Base-by-base conservation (phyloP, 64 coral and sea anemone species). In the Cladopsammia gracilis region DNA sequence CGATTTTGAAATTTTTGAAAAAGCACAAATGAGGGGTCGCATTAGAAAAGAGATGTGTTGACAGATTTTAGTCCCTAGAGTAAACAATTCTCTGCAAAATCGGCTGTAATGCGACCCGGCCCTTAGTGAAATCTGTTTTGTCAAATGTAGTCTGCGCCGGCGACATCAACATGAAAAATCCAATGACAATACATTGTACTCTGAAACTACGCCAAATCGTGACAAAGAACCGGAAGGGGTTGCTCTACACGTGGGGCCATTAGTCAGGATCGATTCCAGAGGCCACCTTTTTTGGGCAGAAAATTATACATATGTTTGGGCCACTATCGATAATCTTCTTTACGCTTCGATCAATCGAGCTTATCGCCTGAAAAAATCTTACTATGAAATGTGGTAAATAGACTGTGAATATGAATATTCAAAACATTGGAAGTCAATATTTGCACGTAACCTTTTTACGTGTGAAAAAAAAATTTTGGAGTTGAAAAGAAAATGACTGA, bases 311-410 rank as follows among this genome's bases (percentile, higher is more conserved):
- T 16, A 67, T 8, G 23, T 68, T 49, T 13, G 43, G 79, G 62
- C 80, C 61, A 61, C 61, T 67, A 65, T 84, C 60, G 42, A 13
- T 62, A 83, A 84, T 50, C 44, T 67, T 67, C 62, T 84, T 67
- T 51, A 3, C 57, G 12, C 72, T 75, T 9, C 44, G 50, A 45
- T 82, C 78, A 75, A 8, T 25, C 4, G 7, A 1, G 14, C 58
- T 67, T 67, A 67, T 84, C 62, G 45, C 18, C 44, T 4, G 6
- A 11, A 48, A 66, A 13, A 68, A 84, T 64, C 58, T 77, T 67
- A 67, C 58, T 24, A 49, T 44, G 26, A 84, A 67, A 66, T 68
- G 44, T 10, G 78, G 19, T 47, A 84, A 83, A 44, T 46, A 14
- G 42, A 45, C 24, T 48, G 7, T 8, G 19, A 22, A 64, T 83